These are phyloP conservation scores for Schizothorax lantsangensis DNA, from an alignment of 2,797 vertebrate species.

Conservation along the genomic window DNA sequence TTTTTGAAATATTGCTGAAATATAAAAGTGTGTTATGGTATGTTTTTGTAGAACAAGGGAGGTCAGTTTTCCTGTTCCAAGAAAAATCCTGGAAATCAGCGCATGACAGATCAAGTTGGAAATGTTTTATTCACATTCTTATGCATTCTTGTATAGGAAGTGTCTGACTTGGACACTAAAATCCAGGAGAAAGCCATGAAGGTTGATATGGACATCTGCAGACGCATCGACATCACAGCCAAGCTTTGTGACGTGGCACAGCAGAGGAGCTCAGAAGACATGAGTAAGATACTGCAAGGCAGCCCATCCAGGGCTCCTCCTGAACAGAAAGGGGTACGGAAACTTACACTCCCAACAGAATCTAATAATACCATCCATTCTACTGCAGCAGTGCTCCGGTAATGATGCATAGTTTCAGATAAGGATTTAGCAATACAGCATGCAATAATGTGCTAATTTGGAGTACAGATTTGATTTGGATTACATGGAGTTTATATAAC, in stretches of 20 bases:
- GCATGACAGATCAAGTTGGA: not conserved
- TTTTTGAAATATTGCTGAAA: too few relatives aligned
- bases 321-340: conserved; percentile 66
- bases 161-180: conserved; percentile 97
- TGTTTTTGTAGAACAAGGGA: not conserved
- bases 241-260: conserved; percentile 99
- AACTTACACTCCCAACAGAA: not conserved
- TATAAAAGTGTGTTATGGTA: not conserved
- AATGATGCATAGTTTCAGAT: not conserved
- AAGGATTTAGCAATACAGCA: not conserved
- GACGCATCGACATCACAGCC: conserved; percentile 98
- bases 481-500: not conserved
- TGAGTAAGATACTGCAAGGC: conserved; percentile 95
- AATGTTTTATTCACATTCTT: conserved; percentile 8
- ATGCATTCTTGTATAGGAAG: conserved; percentile 82
- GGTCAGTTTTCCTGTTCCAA: not conserved
- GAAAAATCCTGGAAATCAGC: too few relatives aligned
- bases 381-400: not conserved
- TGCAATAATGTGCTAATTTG: not conserved
- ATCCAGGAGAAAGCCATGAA: conserved; percentile 99
- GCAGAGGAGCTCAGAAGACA: conserved; percentile 98
- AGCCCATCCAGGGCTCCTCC: conserved; percentile 77
- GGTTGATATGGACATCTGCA: conserved; percentile 99
- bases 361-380: not conserved
- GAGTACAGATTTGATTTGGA: conserved; percentile 9